Evolutionary conservation across 2,888 invertebrate species (phyloP).

Genomic region (Ellobium chinense): DNA sequence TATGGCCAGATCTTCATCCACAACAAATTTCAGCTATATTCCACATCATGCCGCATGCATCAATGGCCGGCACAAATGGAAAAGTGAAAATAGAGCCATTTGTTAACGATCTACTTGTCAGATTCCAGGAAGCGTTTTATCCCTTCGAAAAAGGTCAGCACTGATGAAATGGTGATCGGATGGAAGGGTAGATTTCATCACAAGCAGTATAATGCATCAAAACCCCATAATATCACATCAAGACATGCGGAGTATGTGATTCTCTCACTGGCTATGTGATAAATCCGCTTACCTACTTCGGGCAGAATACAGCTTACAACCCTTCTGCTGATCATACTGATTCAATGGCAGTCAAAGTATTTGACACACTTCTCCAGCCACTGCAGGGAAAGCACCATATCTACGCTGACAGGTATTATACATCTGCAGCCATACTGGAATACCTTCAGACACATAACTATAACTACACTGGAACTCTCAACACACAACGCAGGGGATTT

Average conservation of each 20-base stretch:
- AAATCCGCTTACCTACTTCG: neutral
- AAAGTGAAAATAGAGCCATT: conserved; percentile 7
- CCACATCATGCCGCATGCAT: conserved; percentile 1
- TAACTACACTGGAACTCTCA: neutral
- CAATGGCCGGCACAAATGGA: neutral
- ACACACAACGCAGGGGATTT: neutral
- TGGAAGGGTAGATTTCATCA: neutral
- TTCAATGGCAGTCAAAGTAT: neutral
- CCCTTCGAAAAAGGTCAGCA: conserved; percentile 8
- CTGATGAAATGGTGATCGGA: neutral
- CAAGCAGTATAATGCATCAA: neutral
- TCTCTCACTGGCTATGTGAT: neutral
- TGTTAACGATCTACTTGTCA: neutral
- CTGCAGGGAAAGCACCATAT: neutral
- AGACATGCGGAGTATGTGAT: neutral
- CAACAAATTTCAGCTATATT: neutral
- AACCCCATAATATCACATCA: neutral
- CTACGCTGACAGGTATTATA: conserved; percentile 8
- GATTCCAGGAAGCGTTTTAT: conserved; percentile 24
- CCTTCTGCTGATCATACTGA: neutral
- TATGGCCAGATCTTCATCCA: neutral
- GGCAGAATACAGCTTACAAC: neutral
- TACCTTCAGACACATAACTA: neutral
- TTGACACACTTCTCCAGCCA: neutral
- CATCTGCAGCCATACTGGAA: neutral